Evolutionary conservation across 1,140 invertebrate species (phyloP).

Genomic region (Drosophila subpulchrella): DNA sequence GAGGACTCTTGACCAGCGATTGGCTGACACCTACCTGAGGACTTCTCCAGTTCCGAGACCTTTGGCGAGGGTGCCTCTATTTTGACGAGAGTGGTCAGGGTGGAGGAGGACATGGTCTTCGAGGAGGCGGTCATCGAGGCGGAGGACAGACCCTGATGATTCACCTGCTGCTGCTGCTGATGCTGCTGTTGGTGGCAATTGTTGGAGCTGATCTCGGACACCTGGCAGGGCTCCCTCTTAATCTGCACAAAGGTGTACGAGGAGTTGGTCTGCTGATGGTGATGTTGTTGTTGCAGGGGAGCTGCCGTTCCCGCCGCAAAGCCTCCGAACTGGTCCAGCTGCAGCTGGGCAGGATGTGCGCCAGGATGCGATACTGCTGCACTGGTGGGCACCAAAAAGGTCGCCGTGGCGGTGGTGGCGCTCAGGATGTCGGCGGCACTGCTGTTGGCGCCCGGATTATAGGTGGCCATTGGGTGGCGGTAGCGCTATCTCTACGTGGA

Average conservation of each 20-base stretch:
- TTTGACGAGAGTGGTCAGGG: conserved; percentile 84
- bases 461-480: conserved; percentile 66
- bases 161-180: conserved; percentile 39
- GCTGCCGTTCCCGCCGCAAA: conserved; percentile 52
- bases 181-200: conserved; percentile 83
- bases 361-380: conserved; percentile 27
- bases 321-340: conserved; percentile 45
- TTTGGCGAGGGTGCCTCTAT: conserved; percentile 85
- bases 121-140: conserved; percentile 69
- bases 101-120: conserved; percentile 76
- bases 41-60: conserved; percentile 72
- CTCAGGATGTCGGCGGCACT: conserved; percentile 71
- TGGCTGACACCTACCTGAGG: conserved; percentile 66
- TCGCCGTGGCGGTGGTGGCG: conserved; percentile 56
- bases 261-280: conserved; percentile 76
- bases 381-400: conserved; percentile 69
- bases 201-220: conserved; percentile 88
- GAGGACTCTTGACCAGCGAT: neutral
- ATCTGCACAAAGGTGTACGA: conserved; percentile 85
- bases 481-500: conserved; percentile 8
- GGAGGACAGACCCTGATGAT: conserved; percentile 59
- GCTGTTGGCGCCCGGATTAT: conserved; percentile 61
- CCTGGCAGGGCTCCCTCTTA: conserved; percentile 88
- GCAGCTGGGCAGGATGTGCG: conserved; percentile 44
- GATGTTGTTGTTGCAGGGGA: conserved; percentile 58